These are phyloP conservation scores for Holocentrus rufus DNA, from an alignment of 2,797 vertebrate genomes.

Conservation along the genomic window DNA sequence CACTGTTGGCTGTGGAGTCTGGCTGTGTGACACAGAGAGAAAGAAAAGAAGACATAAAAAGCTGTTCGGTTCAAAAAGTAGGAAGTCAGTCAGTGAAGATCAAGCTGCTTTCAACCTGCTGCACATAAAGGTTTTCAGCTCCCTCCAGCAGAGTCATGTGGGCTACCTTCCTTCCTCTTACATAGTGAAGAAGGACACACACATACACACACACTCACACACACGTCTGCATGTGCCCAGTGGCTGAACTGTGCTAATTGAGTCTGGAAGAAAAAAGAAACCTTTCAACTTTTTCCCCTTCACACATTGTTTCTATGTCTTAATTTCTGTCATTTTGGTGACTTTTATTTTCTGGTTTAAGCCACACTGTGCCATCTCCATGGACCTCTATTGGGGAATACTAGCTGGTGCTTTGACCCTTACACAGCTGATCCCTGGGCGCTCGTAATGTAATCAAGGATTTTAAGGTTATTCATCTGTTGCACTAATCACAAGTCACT, in stretches of 20 bases:
- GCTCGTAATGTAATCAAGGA: neutral
- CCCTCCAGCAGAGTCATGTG: neutral
- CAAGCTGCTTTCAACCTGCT: neutral
- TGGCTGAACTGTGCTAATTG: too few relatives aligned
- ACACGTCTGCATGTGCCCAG: too few relatives aligned
- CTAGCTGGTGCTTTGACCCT: neutral
- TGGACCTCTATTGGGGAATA: neutral
- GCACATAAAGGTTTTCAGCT: neutral
- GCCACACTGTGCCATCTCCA: too few relatives aligned
- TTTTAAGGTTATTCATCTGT: neutral
- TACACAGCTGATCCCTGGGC: neutral
- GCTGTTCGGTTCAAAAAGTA: neutral
- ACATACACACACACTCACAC: too few relatives aligned
- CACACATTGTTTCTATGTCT: neutral
- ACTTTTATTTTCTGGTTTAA: too few relatives aligned
- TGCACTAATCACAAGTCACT: neutral
- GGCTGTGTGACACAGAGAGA: neutral
- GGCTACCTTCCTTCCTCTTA: neutral
- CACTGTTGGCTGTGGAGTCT: conserved; percentile 9
- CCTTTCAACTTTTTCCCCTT: neutral
- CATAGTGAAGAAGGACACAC: too few relatives aligned
- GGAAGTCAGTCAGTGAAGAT: neutral
- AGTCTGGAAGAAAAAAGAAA: neutral
- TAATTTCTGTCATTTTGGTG: neutral
- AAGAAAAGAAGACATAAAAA: neutral